Evolutionary conservation across 2,888 invertebrate genomes (phyloP).

Genomic region (Isotomurus palustris): DNA sequence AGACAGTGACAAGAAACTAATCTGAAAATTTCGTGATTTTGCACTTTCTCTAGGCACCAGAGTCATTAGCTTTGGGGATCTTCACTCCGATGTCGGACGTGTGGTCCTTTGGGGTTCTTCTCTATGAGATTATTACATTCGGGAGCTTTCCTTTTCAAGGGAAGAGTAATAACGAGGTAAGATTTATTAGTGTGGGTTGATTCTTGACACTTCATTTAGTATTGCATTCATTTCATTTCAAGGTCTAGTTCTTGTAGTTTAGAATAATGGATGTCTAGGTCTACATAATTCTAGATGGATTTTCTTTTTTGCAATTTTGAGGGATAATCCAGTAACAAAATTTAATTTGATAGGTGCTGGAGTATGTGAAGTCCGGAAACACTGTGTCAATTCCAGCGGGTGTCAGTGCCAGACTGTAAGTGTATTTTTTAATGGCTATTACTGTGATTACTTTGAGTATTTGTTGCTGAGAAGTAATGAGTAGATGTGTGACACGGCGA

Average conservation of each 20-base stretch:
- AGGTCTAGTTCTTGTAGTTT: too few species aligned
- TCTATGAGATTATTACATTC: constrained; percentile 80
- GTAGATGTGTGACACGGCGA: not conserved
- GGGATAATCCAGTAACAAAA: too few species aligned
- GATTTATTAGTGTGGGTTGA: too few species aligned
- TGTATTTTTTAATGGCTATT: constrained; percentile 46
- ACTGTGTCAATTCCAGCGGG: constrained; percentile 70
- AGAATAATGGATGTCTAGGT: too few species aligned
- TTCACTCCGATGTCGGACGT: constrained; percentile 84
- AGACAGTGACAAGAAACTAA: constrained; percentile 1
- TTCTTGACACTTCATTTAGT: too few species aligned
- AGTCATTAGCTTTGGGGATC: constrained; percentile 72
- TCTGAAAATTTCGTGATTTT: constrained; percentile 1
- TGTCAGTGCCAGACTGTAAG: constrained; percentile 74
- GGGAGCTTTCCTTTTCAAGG: constrained; percentile 88
- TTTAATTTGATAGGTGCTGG: constrained; percentile 54
- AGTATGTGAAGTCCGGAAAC: constrained; percentile 71
- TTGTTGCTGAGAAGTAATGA: too few species aligned
- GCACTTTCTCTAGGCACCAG: constrained; percentile 71
- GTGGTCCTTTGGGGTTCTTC: constrained; percentile 82
- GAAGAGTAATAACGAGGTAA: constrained; percentile 61
- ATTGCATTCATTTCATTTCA: too few species aligned
- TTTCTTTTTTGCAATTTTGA: too few species aligned
- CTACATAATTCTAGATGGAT: too few species aligned
- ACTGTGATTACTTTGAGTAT: not conserved